Conservation (phyloP, 2,113 vertebrate genomes). For the Peromyscus californicus region DNA sequence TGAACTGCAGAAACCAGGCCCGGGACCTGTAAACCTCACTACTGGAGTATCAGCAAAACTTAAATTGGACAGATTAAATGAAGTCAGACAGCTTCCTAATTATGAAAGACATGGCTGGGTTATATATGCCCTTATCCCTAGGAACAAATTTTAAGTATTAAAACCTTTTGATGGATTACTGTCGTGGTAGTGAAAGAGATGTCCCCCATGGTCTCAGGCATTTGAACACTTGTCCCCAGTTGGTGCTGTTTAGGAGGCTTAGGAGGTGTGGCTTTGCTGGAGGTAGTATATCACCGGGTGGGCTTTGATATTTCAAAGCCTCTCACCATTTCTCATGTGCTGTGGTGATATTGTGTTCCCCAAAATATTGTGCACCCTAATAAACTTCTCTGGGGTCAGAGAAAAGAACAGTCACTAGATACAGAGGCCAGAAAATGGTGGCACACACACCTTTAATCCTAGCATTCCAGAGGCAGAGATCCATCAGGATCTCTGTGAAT, state of each 20-base stretch:
- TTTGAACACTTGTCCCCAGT: not conserved
- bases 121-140: not conserved
- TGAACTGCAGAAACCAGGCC: not conserved
- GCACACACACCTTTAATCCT: too few species aligned
- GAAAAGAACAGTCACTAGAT: too few species aligned
- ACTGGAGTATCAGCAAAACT: not conserved
- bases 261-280: not conserved
- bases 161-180: not conserved
- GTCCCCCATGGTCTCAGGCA: not conserved
- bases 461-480: too few species aligned
- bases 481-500: too few species aligned
- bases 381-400: too few species aligned
- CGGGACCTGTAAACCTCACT: not conserved
- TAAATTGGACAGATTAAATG: not conserved
- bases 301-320: not conserved
- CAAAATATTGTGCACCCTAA: too few species aligned
- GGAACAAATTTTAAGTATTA: conserved; percentile 19
- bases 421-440: too few species aligned
- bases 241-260: not conserved
- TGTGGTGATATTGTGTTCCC: too few species aligned
- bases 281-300: not conserved
- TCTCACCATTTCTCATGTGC: not conserved
- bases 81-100: conserved; percentile 32
- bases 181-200: not conserved
- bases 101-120: not conserved